These are phyloP conservation scores for Heliconius aoede DNA, from an alignment of 2,888 invertebrate genomes.

Conservation along the genomic window DNA sequence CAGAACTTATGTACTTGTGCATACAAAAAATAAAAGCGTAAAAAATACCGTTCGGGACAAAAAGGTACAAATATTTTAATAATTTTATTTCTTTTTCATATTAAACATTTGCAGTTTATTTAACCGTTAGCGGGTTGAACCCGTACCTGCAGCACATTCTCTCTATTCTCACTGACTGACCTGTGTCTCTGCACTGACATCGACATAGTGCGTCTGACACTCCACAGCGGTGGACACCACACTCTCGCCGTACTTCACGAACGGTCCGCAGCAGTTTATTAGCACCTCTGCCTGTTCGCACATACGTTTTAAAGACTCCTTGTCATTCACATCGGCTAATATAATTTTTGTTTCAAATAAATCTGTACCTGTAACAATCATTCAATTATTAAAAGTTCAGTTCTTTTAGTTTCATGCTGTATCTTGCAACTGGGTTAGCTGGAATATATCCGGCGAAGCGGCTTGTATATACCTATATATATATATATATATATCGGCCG, in stretches of 20 bases:
- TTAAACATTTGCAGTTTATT: too few relatives aligned
- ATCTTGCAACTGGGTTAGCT: too few relatives aligned
- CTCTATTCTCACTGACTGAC: slow-evolving; percentile 71
- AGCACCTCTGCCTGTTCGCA: slow-evolving; percentile 89
- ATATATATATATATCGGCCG: too few relatives aligned
- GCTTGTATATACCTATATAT: too few relatives aligned
- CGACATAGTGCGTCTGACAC: slow-evolving; percentile 92
- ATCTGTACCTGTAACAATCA: slow-evolving; percentile 79
- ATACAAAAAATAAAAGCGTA: too few relatives aligned
- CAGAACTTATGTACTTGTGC: too few relatives aligned
- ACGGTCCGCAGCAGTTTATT: slow-evolving; percentile 97
- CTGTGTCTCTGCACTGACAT: slow-evolving; percentile 96
- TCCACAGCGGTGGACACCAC: slow-evolving; percentile 94
- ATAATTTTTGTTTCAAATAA: slow-evolving; percentile 86
- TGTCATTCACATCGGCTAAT: slow-evolving; percentile 90
- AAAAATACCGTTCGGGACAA: too few relatives aligned
- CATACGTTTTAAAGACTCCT: slow-evolving; percentile 90
- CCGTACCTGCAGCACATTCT: not conserved
- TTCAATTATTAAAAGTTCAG: not conserved
- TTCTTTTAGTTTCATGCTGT: too few relatives aligned
- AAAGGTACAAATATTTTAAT: too few relatives aligned
- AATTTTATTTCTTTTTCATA: too few relatives aligned
- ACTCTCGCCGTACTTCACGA: slow-evolving; percentile 92
- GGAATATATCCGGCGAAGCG: too few relatives aligned
- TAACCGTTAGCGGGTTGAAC: too few relatives aligned